These are phyloP conservation scores for Micromesistius poutassou DNA, from an alignment of 2,797 vertebrate species.

Conservation along the genomic window DNA sequence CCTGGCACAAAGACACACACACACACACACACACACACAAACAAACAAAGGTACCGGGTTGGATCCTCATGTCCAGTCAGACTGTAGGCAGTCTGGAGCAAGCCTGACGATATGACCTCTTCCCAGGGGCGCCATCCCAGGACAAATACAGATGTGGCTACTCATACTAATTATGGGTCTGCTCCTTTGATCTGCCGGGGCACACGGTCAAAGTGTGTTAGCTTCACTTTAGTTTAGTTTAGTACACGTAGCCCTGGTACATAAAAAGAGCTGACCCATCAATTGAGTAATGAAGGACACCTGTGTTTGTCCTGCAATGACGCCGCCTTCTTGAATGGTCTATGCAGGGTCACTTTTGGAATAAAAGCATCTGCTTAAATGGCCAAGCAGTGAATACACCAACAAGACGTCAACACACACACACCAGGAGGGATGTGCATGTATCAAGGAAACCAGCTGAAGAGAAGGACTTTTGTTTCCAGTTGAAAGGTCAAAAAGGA, in stretches of 20 bases:
- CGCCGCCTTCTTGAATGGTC: too few species aligned
- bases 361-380: background rate
- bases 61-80: background rate
- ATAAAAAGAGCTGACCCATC: too few species aligned
- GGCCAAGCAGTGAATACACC: background rate
- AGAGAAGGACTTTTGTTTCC: too few species aligned
- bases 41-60: background rate
- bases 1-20: slow-evolving; percentile 57
- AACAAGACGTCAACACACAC: background rate
- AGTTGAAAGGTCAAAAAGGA: too few species aligned
- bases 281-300: background rate
- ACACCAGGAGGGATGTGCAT: background rate
- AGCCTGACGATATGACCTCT: background rate
- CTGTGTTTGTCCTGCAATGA: background rate
- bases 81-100: background rate
- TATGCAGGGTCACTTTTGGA: background rate
- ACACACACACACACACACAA: background rate
- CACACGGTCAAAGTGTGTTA: too few species aligned
- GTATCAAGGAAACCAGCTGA: background rate
- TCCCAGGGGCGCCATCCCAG: background rate
- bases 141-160: background rate
- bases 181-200: too few species aligned
- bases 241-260: too few species aligned
- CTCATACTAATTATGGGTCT: background rate
- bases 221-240: too few species aligned